Conservation (phyloP, 1,140 invertebrate genomes). For the Hirudo medicinalis region DNA sequence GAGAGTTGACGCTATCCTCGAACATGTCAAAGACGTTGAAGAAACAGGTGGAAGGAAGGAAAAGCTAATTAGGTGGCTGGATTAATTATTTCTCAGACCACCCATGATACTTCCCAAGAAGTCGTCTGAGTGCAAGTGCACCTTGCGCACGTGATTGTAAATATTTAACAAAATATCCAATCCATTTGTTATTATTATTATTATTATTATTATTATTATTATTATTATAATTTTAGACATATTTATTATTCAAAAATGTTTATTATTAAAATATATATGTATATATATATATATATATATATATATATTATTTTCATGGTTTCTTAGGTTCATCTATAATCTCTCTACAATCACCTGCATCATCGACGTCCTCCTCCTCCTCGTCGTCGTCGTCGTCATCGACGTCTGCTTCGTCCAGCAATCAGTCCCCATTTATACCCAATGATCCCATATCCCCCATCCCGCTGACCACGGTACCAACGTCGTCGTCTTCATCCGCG, state of each 20-base stretch:
- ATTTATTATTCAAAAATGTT: too few relatives aligned
- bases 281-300: too few relatives aligned
- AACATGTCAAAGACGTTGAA: not conserved
- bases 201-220: too few relatives aligned
- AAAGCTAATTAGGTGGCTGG: too few relatives aligned
- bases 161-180: too few relatives aligned
- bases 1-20: too few relatives aligned
- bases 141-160: too few relatives aligned
- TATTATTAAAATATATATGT: too few relatives aligned
- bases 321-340: not conserved
- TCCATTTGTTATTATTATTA: too few relatives aligned
- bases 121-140: not conserved
- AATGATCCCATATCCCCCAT: not conserved
- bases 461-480: not conserved
- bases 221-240: too few relatives aligned
- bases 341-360: not conserved
- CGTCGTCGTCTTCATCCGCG: not conserved
- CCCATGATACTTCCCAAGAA: not conserved
- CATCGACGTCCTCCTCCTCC: not conserved
- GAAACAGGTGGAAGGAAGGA: not conserved
- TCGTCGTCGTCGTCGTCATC: slow-evolving; percentile 4
- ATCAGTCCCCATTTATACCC: not conserved
- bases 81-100: too few relatives aligned
- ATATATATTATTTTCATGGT: too few relatives aligned
- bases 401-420: not conserved